These are phyloP conservation scores for Sepiola atlantica DNA, from an alignment of 2,888 invertebrate genomes.

Conservation along the genomic window DNA sequence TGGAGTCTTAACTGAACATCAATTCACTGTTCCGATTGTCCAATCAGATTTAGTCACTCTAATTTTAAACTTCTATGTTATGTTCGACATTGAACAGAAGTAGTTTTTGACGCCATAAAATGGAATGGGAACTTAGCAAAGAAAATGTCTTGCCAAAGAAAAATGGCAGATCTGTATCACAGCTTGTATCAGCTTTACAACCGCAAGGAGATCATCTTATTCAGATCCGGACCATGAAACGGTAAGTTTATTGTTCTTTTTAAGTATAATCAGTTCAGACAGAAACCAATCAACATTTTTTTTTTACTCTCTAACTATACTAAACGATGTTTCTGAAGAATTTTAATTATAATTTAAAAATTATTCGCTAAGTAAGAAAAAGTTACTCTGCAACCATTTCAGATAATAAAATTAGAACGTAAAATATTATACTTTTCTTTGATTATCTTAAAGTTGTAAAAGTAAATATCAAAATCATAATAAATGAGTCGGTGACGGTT, in stretches of 20 bases:
- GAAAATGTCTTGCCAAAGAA: conserved; percentile 96
- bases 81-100: neutral
- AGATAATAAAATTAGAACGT: too few relatives aligned
- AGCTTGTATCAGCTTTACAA: conserved; percentile 84
- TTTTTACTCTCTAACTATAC: too few relatives aligned
- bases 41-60: neutral
- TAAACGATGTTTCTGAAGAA: too few relatives aligned
- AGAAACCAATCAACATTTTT: too few relatives aligned
- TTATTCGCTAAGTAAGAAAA: neutral
- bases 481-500: too few relatives aligned
- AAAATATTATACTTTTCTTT: too few relatives aligned
- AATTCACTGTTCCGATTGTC: conserved; percentile 11
- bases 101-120: conserved; percentile 44
- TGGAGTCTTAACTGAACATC: neutral
- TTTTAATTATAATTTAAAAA: too few relatives aligned
- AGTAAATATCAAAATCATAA: too few relatives aligned
- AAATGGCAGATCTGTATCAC: conserved; percentile 87
- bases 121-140: conserved; percentile 80
- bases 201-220: neutral
- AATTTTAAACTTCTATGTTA: neutral
- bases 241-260: conserved; percentile 53
- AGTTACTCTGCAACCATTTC: neutral
- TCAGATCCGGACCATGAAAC: conserved; percentile 52
- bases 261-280: too few relatives aligned
- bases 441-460: too few relatives aligned